These are phyloP conservation scores for Odontomachus brunneus DNA, from an alignment of 1,140 invertebrate genomes.

Conservation along the genomic window DNA sequence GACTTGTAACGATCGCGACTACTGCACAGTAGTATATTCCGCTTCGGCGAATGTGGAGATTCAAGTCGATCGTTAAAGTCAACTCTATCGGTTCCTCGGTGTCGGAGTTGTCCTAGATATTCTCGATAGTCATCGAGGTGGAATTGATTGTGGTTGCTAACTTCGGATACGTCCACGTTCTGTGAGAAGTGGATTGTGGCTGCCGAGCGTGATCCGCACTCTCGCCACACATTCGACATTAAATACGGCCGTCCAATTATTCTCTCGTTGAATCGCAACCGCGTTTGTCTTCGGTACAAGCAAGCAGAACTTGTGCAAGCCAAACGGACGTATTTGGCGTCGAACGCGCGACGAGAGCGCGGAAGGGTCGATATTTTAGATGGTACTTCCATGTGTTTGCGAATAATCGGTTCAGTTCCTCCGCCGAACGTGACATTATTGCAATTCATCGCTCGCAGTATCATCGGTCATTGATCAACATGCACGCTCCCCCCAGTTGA, in stretches of 20 bases:
- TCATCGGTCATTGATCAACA: conserved; percentile 54
- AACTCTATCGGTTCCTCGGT: background rate
- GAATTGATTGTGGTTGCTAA: background rate
- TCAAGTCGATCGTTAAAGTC: background rate
- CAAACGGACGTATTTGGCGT: background rate
- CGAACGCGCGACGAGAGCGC: background rate
- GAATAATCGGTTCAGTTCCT: conserved; percentile 19
- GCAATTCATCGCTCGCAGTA: conserved; percentile 25
- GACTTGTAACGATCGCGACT: conserved; percentile 31
- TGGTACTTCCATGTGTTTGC: conserved; percentile 8
- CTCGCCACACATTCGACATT: background rate
- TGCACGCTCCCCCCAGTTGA: conserved; percentile 37
- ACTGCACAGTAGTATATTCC: background rate
- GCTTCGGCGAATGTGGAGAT: no score
- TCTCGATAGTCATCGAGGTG: background rate
- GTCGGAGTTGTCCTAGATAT: background rate
- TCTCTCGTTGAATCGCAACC: background rate
- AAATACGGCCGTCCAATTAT: conserved; percentile 21
- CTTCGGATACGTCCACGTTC: background rate
- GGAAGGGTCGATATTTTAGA: background rate
- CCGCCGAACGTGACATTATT: conserved; percentile 28
- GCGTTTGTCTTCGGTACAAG: background rate
- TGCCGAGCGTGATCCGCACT: background rate
- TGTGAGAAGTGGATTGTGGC: conserved; percentile 23
- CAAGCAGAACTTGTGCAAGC: background rate